Conservation (phyloP, 2,113 vertebrate species). For the Rhineura floridana region DNA sequence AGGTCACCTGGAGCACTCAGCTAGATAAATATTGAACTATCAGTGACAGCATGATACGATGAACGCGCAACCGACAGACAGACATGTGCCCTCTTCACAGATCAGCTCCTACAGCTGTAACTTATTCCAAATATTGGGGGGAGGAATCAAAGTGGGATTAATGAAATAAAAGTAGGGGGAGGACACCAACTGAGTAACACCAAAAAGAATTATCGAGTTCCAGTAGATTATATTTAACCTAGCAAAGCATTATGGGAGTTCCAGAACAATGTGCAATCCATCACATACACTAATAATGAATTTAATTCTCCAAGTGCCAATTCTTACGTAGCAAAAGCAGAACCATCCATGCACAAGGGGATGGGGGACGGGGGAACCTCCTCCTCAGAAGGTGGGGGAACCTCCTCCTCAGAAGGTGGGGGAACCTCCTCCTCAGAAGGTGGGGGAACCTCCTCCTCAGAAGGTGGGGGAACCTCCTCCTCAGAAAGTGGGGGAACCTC, state of each 20-base stretch:
- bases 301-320: background rate
- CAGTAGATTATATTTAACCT: background rate
- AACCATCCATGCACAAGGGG: background rate
- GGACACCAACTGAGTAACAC: background rate
- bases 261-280: background rate
- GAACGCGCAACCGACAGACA: slow-evolving; percentile 18
- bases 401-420: too few species aligned
- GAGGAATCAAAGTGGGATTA: background rate
- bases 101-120: slow-evolving; percentile 5
- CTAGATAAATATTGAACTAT: slow-evolving; percentile 40
- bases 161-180: background rate
- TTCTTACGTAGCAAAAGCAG: background rate
- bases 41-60: background rate
- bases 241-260: background rate
- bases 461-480: too few species aligned
- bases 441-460: too few species aligned
- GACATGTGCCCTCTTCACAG: slow-evolving; percentile 14
- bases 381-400: too few species aligned
- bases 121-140: background rate
- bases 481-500: too few species aligned
- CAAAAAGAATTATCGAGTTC: background rate
- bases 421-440: too few species aligned
- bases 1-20: slow-evolving; percentile 59
- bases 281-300: background rate
- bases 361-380: too few species aligned